These are phyloP conservation scores for Centropristis striata DNA, from an alignment of 2,113 vertebrate genomes.

Conservation along the genomic window DNA sequence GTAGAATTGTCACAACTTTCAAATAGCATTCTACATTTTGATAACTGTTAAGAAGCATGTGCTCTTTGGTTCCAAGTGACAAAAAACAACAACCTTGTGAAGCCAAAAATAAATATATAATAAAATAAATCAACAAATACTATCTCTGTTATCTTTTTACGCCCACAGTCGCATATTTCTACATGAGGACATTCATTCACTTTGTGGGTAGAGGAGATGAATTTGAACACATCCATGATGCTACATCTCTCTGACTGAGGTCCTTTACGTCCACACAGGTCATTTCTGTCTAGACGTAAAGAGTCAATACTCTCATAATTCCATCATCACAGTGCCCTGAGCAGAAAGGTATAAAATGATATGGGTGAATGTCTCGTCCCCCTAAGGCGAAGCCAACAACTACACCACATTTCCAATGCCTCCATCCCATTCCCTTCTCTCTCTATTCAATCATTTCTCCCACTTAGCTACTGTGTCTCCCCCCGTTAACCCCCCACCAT, in stretches of 20 bases:
- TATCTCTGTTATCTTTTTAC: neutral
- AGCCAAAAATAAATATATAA: too few species aligned
- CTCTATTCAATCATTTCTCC: conserved; percentile 60
- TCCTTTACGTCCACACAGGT: conserved; percentile 29
- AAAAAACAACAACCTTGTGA: neutral
- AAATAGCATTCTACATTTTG: neutral
- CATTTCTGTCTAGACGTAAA: conserved; percentile 50
- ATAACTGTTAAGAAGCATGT: neutral
- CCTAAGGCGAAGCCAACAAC: conserved; percentile 54
- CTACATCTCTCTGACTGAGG: conserved; percentile 5
- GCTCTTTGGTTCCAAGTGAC: neutral
- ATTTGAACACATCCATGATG: neutral
- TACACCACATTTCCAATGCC: conserved; percentile 29
- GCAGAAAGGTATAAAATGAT: conserved; percentile 55
- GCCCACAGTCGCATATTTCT: neutral
- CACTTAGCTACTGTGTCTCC: conserved; percentile 55
- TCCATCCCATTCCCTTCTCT: conserved; percentile 25
- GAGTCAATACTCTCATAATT: conserved; percentile 62
- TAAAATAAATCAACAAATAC: too few species aligned
- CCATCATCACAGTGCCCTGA: conserved; percentile 53
- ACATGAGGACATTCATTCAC: neutral
- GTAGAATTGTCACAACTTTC: neutral
- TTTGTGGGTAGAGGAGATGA: neutral
- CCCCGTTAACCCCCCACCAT: conserved; percentile 55
- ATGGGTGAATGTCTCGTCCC: conserved; percentile 56